Conservation (phyloP, 2,888 invertebrate genomes). For the Cataglyphis altisquamis region DNA sequence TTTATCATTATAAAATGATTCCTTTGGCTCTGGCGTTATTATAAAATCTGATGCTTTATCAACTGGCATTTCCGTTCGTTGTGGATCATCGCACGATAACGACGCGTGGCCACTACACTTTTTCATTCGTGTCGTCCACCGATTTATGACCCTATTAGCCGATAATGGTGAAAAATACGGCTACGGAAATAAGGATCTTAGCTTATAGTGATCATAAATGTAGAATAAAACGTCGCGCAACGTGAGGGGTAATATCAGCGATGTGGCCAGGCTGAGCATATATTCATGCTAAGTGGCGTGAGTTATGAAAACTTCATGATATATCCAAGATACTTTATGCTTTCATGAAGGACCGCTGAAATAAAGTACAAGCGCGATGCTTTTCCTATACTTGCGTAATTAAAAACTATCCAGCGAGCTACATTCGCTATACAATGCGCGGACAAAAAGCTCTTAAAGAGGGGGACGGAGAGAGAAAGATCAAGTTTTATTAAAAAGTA, state of each 20-base stretch:
- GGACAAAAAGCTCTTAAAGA: not conserved
- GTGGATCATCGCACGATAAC: constrained; percentile 58
- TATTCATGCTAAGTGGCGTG: constrained; percentile 74
- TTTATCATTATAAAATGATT: not conserved
- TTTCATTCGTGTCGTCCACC: constrained; percentile 77
- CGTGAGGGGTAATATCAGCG: constrained; percentile 67
- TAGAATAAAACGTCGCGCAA: constrained; percentile 79
- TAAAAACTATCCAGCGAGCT: constrained; percentile 42
- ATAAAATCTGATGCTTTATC: constrained; percentile 39
- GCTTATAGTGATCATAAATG: constrained; percentile 80
- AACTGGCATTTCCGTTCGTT: constrained; percentile 35
- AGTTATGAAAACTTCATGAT: constrained; percentile 78
- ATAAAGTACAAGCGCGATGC: constrained; percentile 55
- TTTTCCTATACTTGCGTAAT: constrained; percentile 49
- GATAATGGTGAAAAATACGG: constrained; percentile 81
- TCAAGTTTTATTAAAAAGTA: not conserved
- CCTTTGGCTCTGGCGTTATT: not conserved
- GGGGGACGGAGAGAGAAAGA: no score
- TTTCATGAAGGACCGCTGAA: constrained; percentile 60
- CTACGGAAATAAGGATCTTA: constrained; percentile 77
- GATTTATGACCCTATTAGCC: constrained; percentile 80
- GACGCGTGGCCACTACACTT: constrained; percentile 71
- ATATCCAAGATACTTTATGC: constrained; percentile 68
- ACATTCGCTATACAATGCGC: constrained; percentile 9
- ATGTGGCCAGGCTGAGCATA: constrained; percentile 66